Conservation (phyloP, 2,888 invertebrate species). For the Cephus pulcher region DNA sequence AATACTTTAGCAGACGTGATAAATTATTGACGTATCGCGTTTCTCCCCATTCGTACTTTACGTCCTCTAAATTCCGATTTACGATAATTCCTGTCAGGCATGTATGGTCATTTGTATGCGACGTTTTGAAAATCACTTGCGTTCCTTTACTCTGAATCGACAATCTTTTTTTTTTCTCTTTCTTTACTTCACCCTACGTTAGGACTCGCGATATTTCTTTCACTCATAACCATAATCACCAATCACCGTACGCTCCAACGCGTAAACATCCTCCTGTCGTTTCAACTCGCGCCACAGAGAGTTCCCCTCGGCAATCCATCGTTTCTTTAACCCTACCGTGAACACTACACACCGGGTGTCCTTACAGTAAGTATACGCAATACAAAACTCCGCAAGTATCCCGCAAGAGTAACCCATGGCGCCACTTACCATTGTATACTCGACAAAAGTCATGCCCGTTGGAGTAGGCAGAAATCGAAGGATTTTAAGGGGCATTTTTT, state of each 20-base stretch:
- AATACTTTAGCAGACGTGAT: neutral
- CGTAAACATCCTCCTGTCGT: neutral
- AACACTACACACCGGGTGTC: neutral
- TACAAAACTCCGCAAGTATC: neutral
- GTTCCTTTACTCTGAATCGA: neutral
- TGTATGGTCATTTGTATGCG: neutral
- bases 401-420: neutral
- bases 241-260: neutral
- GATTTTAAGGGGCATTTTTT: too few species aligned
- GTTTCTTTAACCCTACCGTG: neutral
- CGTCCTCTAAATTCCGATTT: neutral
- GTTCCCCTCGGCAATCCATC: neutral
- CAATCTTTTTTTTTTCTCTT: too few species aligned
- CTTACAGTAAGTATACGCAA: neutral
- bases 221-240: neutral
- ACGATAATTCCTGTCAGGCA: neutral
- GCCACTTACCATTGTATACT: neutral
- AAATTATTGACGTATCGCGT: neutral
- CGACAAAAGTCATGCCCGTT: too few species aligned
- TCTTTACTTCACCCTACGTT: too few species aligned
- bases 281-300: neutral
- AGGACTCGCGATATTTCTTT: neutral
- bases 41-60: neutral
- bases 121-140: neutral
- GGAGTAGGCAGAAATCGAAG: too few species aligned